These are phyloP conservation scores for Megaustenia siamemsis DNA, from an alignment of 2,888 invertebrate species.

Conservation along the genomic window DNA sequence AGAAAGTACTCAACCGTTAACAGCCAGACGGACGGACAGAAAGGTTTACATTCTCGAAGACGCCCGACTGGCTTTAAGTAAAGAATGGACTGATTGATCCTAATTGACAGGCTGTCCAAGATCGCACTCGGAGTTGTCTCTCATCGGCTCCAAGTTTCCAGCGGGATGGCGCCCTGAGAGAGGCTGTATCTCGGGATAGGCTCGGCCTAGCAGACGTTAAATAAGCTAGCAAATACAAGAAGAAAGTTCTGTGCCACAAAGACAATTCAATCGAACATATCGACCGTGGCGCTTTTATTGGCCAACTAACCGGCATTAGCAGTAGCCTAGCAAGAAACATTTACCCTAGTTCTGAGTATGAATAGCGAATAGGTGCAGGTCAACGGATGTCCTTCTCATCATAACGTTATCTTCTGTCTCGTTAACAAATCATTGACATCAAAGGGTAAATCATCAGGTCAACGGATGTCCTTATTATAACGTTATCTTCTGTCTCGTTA, in stretches of 20 bases:
- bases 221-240: constrained; percentile 16
- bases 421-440: no score
- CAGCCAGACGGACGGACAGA: not conserved
- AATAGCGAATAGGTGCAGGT: no score
- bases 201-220: not conserved
- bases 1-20: constrained; percentile 14
- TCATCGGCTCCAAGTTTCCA: constrained; percentile 6
- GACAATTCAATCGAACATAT: not conserved
- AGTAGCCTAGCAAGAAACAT: no score
- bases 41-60: not conserved
- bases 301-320: not conserved
- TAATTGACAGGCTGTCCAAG: constrained; percentile 39
- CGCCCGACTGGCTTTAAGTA: constrained; percentile 19
- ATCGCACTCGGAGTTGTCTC: constrained; percentile 31
- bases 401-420: no score
- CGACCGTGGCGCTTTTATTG: not conserved
- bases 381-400: no score
- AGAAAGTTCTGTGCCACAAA: not conserved
- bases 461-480: no score
- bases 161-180: not conserved
- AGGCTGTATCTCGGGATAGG: constrained; percentile 7
- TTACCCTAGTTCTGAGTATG: no score
- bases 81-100: constrained; percentile 32
- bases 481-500: no score
- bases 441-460: no score